phyloP scores from a whole-genome alignment of 2,888 invertebrate species.

The Tetranychus truncatus region DNA sequence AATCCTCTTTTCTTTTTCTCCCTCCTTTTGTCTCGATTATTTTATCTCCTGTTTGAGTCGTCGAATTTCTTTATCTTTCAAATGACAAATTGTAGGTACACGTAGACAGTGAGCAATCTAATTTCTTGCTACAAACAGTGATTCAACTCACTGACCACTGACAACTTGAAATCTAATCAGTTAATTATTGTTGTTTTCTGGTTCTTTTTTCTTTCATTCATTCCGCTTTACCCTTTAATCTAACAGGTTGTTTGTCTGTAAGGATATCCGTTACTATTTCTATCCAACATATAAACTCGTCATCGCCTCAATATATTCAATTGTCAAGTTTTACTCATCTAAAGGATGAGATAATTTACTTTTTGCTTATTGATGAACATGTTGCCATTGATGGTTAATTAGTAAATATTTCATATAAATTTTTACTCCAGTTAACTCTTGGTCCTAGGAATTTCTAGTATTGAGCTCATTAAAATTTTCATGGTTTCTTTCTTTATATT shows the following conservation, averaged over 20 bases:
- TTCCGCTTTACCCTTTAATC: background rate
- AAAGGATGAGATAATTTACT: too few relatives aligned
- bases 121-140: background rate
- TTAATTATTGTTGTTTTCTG: too few relatives aligned
- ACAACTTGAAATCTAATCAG: too few relatives aligned
- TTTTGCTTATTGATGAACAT: too few relatives aligned
- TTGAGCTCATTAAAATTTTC: background rate
- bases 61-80: too few relatives aligned
- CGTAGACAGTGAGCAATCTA: too few relatives aligned
- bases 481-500: background rate
- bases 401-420: background rate
- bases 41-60: background rate
- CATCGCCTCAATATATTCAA: background rate
- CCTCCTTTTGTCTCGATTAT: background rate
- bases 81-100: too few relatives aligned
- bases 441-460: background rate
- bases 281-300: background rate
- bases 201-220: background rate
- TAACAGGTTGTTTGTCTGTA: background rate
- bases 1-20: background rate
- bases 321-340: background rate
- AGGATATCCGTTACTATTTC: background rate
- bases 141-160: background rate
- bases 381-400: background rate
- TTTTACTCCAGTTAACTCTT: background rate